Conservation (phyloP, 2,797 vertebrate species). For the Dallia pectoralis region DNA sequence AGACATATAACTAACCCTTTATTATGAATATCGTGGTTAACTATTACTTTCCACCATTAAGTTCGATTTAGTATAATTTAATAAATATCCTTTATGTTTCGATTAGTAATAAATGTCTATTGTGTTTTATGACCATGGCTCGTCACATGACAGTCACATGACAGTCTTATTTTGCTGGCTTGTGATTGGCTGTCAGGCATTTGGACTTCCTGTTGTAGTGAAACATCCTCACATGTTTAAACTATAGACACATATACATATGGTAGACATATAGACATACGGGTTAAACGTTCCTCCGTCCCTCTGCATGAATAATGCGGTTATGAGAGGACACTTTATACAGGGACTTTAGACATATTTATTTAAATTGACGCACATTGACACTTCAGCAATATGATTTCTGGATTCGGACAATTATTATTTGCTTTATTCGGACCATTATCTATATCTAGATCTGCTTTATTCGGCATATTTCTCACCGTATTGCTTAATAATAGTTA, state of each 20-base stretch:
- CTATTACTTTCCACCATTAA: no score
- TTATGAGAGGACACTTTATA: constrained; percentile 14
- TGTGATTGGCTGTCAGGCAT: constrained; percentile 46
- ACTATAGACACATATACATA: no score
- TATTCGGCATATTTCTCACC: constrained; percentile 39
- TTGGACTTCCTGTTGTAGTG: constrained; percentile 52
- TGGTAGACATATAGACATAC: no score
- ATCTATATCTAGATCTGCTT: constrained; percentile 16
- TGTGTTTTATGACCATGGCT: no score
- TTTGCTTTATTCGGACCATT: constrained; percentile 27
- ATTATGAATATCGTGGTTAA: no score
- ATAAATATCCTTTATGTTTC: no score
- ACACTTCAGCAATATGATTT: constrained; percentile 33
- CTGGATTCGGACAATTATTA: constrained; percentile 14
- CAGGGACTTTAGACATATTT: neutral
- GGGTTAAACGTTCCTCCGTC: constrained; percentile 48
- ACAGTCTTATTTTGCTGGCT: neutral
- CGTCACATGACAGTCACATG: no score
- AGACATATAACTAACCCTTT: no score
- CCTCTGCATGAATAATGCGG: constrained; percentile 26
- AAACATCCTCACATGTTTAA: constrained; percentile 23
- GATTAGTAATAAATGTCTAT: no score
- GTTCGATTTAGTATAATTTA: no score
- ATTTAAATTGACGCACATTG: neutral
- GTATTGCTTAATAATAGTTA: constrained; percentile 46